Conservation (phyloP, 2,888 invertebrate genomes). For the Tenodera sinensis region DNA sequence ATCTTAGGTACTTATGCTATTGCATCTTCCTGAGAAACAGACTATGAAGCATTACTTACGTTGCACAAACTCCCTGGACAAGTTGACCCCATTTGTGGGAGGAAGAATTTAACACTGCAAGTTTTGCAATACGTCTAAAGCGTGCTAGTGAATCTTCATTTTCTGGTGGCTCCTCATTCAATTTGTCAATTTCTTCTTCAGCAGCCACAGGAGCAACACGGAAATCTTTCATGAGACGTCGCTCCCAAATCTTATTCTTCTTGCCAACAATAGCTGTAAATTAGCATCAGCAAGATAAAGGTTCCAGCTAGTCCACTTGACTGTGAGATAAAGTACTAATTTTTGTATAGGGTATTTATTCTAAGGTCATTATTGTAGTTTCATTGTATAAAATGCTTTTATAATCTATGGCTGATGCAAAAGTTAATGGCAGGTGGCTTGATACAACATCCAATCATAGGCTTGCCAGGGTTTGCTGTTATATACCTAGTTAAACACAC, state of each 20-base stretch:
- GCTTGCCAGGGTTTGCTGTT: too few species aligned
- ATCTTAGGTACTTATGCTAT: too few species aligned
- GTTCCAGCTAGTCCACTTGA: too few species aligned
- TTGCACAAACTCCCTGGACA: slow-evolving; percentile 55
- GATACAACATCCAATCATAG: too few species aligned
- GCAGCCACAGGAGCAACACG: slow-evolving; percentile 72
- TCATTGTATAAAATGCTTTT: too few species aligned
- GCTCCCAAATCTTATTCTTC: slow-evolving; percentile 77
- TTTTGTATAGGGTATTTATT: too few species aligned
- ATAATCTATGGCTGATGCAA: too few species aligned
- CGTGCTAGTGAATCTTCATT: slow-evolving; percentile 61
- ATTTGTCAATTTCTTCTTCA: slow-evolving; percentile 53
- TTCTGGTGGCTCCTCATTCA: slow-evolving; percentile 43
- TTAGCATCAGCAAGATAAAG: background rate
- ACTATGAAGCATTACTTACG: slow-evolving; percentile 44
- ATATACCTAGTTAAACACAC: too few species aligned
- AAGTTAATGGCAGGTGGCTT: too few species aligned
- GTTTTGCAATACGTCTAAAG: slow-evolving; percentile 70
- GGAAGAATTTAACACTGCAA: slow-evolving; percentile 66
- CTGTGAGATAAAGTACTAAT: too few species aligned
- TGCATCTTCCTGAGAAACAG: too few species aligned
- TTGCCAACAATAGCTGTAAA: slow-evolving; percentile 66
- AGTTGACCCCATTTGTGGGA: slow-evolving; percentile 74
- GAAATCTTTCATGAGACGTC: slow-evolving; percentile 84
- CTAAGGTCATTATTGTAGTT: too few species aligned